Evolutionary conservation across 2,797 vertebrate genomes (phyloP), one percentile per base, ranked within the genome.

Genomic region (Eutrigla gurnardus): DNA sequence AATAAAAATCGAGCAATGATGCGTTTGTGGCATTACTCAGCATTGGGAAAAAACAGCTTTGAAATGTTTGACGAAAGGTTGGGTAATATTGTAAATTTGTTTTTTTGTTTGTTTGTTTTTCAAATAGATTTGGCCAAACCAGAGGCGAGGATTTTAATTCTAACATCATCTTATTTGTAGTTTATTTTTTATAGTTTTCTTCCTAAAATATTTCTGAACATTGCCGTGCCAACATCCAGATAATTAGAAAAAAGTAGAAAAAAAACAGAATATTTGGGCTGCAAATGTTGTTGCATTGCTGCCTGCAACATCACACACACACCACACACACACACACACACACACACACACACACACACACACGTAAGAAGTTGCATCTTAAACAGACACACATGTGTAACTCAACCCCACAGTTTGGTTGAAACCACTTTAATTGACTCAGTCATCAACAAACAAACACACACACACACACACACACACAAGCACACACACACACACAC

Each of bases 391-490:
- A 49, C 4, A n/a, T 18, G 32, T 40, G 62, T 52, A 49, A 70
- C 25, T 60, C 14, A 70, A 67, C 45, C 33, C 37, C 43, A 46
- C 8, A 15, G 17, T 70, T 74, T 57, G 14, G 3, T 46, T 81
- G n/a, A 72, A 77, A 73, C 54, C 64, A 54, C 64, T 61, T 61
- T 45, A 65, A 67, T 32, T 75, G 43, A 69, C 61, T 81, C 49
- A 60, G 39, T 75, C 57, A 57, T 45, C 58, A 65, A 73, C 45
- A 78, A 47, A 70, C 53, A 81, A 15, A 70, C 42, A 37, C 8
- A 39, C 45, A 61, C 42, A 37, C 8, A 39, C 45, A 73, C 45
- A 78, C 42, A 70, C 53, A 81, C 11, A 70, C 42, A 37, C 8
- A 39, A 39, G 45, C 7, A 35, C 32, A 54, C 54, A 52, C 18